Base-by-base conservation (phyloP, 2,113 vertebrate species). In the Gymnorhina tibicen region DNA sequence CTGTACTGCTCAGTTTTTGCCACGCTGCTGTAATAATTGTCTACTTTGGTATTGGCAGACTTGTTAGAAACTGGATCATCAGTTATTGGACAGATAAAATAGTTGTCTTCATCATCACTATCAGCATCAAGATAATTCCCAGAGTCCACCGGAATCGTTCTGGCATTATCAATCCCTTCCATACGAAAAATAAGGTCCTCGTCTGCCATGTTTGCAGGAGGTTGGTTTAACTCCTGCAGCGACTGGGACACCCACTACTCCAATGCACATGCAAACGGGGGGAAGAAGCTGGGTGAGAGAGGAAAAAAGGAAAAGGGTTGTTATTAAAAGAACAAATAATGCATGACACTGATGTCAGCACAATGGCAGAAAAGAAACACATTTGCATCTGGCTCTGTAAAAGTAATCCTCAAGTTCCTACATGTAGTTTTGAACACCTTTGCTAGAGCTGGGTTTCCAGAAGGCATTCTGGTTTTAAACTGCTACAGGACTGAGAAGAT, bases 131-230 rank as follows among this genome's bases (percentile, higher is more conserved):
- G 95, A 7, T 93, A 96, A 16, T 97, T 97, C 30, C 96, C 95
- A 9, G 96, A 98, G 68, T 74, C 93, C 0, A 74, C 35, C 33
- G 95, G 53, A 49, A 94, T 70, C 1, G 49, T 69, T 46, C 79
- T 95, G 92, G 93, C 78, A 41, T 98, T 98, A 76, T 98, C 98
- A 46, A 99, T 97, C 46, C 99, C 99, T 97, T 99, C 99, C 98
- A 99, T 98, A 89, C 96, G 97, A 77, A 99, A 99, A 97, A 99
- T 99, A 69, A 99, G 98, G 55, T 99, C 99, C n/a, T 99, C 99
- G 4, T 99, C 99, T 62, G 98, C 98, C 99, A 99, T 99, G 93
- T 85, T 50, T 89, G 88, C 6, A 33, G 77, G 58, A 70, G 10
- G 33, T 2, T 30, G 21, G 79, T 49, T 81, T 72, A 83, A 89